A percentile compares a stretch with the other conserved stretches of the same genome.
Conservation (phyloP, 1,140 invertebrate species). For the Oedothorax gibbosus region DNA sequence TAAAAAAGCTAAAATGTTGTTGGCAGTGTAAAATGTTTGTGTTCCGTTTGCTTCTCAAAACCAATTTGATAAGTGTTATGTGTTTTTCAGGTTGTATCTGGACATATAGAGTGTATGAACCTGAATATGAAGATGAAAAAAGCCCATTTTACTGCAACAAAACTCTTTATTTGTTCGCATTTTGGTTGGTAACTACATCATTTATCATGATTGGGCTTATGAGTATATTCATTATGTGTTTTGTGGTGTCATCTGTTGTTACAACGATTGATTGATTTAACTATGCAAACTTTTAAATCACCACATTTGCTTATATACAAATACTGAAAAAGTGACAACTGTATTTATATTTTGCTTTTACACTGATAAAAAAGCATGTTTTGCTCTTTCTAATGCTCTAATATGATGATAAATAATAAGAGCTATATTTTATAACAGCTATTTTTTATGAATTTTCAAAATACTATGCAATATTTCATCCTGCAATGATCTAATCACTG, state of each 20-base stretch:
- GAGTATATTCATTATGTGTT: slow-evolving; percentile 73
- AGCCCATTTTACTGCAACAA: slow-evolving; percentile 78
- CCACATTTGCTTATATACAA: too few species aligned
- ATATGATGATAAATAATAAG: too few species aligned
- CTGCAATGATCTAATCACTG: too few species aligned
- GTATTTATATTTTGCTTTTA: too few species aligned
- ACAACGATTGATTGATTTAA: slow-evolving; percentile 45
- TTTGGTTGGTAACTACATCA: slow-evolving; percentile 76
- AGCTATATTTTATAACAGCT: too few species aligned
- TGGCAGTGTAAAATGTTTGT: not conserved
- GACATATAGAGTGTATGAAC: slow-evolving; percentile 82
- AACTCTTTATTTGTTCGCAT: slow-evolving; percentile 81
- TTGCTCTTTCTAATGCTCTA: too few species aligned
- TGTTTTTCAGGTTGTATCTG: slow-evolving; percentile 74
- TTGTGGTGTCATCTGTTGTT: slow-evolving; percentile 71
- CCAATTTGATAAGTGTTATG: not conserved
- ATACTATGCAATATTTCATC: too few species aligned
- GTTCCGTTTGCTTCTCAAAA: too few species aligned
- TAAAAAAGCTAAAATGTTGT: not conserved
- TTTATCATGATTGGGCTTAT: slow-evolving; percentile 74
- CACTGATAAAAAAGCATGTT: too few species aligned
- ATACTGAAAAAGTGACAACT: too few species aligned
- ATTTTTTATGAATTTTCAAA: too few species aligned
- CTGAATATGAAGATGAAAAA: slow-evolving; percentile 78
- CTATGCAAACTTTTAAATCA: too few species aligned